Evolutionary conservation across 2,888 invertebrate species (phyloP), one percentile per base, ranked within the genome.

Genomic region (Elegia similella): DNA sequence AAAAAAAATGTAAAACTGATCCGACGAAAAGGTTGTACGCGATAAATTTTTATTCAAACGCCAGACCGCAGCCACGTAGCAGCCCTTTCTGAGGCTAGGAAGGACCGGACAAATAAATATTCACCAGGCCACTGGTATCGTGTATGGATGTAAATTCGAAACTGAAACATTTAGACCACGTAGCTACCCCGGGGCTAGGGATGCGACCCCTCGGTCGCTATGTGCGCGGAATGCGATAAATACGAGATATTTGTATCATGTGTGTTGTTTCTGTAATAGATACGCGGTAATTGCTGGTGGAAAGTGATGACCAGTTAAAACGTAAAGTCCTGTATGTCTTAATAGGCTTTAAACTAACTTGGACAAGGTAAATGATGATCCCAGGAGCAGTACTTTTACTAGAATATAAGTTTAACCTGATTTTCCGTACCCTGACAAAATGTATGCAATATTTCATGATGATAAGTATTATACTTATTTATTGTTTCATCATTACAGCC

Each of bases 111-210:
- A 65, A 70, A 74, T 79, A 79, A 77, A 81, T 77, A 80, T 76
- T 76, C 76, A 70, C 65, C 66, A 65, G 68, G 69, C 64, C 64
- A 62, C 69, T 66, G 67, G 73, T 76, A 76, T 76, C 72, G 70
- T 66, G 69, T 69, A 67, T 72, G 72, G 75, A 80, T 85, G 81
- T 84, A 82, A 83, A 85, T 86, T 78, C 72, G 71, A 68, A 64
- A 55, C 70, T 86, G 86, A 87, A 87, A 88, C 85, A 89, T 88
- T 87, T 86, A 84, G 79, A 78, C 83, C 86, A 80, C 85, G 84
- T 84, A 43, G 62, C 64, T 62, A 72, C 73, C 83, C 82, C 72
- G 72, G 66, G 72, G 74, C 70, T 70, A 62, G 69, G 67, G 64
- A 66, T 61, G 69, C 63, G 69, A 59, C 67, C 76, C 73, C 74